Evolutionary conservation across 2,797 vertebrate species (phyloP), one percentile per base, ranked within the genome.

Genomic region (Astyanax mexicanus): DNA sequence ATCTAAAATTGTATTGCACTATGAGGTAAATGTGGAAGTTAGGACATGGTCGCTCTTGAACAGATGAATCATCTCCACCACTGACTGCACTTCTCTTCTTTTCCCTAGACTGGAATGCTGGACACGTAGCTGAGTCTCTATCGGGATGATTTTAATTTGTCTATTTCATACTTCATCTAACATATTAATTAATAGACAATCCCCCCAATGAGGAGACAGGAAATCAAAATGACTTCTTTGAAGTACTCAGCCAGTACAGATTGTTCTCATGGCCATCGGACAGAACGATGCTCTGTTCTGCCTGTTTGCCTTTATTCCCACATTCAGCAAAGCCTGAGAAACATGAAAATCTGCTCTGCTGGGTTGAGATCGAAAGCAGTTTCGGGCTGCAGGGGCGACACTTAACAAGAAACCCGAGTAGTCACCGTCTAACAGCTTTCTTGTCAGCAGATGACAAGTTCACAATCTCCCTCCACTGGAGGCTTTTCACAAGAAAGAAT

Each of bases 131-230:
- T 11, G 27, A 25, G 38, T 27, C 61, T 65, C 42, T 61, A 65
- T 27, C 13, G 23, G 61, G 54, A 57, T 13, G 2, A 27, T 44
- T 45, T 44, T 65, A 44, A 44, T 44, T 44, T 45, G 23, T 44
- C 40, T 10, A 69, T 60, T 68, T 40, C 42, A 75, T 60, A 60
- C 73, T 75, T 75, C 54, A 68, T 68, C 58, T 37, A 19, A 21
- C 64, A 38, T 35, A 66, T 12, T 68, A 68, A 75, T 68, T 5
- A 75, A 68, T 17, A 58, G 37, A 38, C 44, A 57, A 67, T 49
- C 19, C 68, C 11, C 4, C 42, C 35, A 68, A 27, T 21, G 65
- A 74, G 25, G 19, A 44, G 49, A 44, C 45, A 32, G 60, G 3
- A 38, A 25, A 27, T 64, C 60, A 15, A 27, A 61, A 11, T 9